Evolutionary conservation across 2,797 vertebrate genomes (phyloP).

Genomic region (Epinephelus awoara): DNA sequence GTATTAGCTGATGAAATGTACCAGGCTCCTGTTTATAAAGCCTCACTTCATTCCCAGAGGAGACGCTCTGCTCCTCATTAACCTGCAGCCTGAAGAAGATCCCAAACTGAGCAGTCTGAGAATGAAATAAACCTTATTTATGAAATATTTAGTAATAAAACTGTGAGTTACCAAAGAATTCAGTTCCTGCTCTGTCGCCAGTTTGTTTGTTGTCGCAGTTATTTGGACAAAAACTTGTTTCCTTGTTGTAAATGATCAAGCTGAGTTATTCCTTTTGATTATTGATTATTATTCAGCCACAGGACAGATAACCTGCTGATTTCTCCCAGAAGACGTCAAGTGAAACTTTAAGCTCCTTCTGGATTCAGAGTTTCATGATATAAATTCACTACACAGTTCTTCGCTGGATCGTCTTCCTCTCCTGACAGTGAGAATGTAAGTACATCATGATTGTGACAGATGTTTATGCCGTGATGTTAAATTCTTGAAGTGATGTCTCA

Average conservation of each 20-base stretch:
- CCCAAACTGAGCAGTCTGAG: not conserved
- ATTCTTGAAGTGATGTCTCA: not conserved
- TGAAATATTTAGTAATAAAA: constrained; percentile 71
- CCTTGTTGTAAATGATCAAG: not conserved
- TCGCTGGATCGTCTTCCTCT: not conserved
- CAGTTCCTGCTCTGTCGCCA: constrained; percentile 1
- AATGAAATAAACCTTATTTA: constrained; percentile 43
- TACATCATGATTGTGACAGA: not conserved
- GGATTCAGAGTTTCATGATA: not conserved
- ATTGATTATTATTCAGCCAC: not conserved
- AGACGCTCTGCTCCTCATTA: not conserved
- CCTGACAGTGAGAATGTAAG: constrained; percentile 11
- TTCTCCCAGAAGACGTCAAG: not conserved
- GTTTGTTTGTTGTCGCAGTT: not conserved
- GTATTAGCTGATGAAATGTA: constrained; percentile 46
- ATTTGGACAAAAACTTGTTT: not conserved
- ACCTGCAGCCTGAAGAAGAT: not conserved
- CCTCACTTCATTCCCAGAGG: not conserved
- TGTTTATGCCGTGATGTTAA: not conserved
- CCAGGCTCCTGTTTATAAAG: constrained; percentile 53
- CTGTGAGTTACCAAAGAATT: not conserved
- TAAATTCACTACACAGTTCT: not conserved
- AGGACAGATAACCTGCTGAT: not conserved
- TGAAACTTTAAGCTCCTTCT: not conserved
- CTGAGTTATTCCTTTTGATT: not conserved